Evolutionary conservation across 2,888 invertebrate genomes (phyloP).

Genomic region (Conops quadrifasciatus): DNA sequence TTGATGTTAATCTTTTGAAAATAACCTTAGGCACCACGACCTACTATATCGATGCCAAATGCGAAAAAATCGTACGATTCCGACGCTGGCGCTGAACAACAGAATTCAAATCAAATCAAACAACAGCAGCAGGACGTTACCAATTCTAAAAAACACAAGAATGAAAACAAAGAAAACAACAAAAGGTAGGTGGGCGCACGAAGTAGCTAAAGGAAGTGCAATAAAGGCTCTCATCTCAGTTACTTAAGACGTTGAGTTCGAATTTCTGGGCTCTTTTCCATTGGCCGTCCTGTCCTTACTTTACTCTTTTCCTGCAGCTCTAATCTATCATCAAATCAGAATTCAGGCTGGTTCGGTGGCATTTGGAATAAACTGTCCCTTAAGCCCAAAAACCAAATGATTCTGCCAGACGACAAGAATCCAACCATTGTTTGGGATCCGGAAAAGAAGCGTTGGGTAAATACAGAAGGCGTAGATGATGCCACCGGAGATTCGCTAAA

Average conservation of each 20-base stretch:
- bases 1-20: conserved; percentile 30
- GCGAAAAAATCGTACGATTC: conserved; percentile 61
- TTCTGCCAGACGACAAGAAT: conserved; percentile 93
- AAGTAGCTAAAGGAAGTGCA: no score
- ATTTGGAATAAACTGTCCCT: conserved; percentile 84
- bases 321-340: conserved; percentile 51
- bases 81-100: conserved; percentile 48
- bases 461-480: conserved; percentile 75
- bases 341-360: conserved; percentile 84
- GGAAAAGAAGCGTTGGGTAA: conserved; percentile 85
- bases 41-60: conserved; percentile 71
- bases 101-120: conserved; percentile 18
- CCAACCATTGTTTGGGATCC: conserved; percentile 94
- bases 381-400: conserved; percentile 93
- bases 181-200: conserved; percentile 41
- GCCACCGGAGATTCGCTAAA: conserved; percentile 63
- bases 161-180: conserved; percentile 40
- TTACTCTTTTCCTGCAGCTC: conserved; percentile 40
- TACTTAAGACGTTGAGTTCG: no score
- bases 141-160: conserved; percentile 34
- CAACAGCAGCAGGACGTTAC: conserved; percentile 26
- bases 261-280: no score
- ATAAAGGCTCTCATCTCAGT: no score
- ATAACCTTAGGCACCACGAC: conserved; percentile 55
- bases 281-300: no score